These are phyloP conservation scores for Tachina lurida DNA, from an alignment of 2,888 invertebrate genomes.

Conservation along the genomic window DNA sequence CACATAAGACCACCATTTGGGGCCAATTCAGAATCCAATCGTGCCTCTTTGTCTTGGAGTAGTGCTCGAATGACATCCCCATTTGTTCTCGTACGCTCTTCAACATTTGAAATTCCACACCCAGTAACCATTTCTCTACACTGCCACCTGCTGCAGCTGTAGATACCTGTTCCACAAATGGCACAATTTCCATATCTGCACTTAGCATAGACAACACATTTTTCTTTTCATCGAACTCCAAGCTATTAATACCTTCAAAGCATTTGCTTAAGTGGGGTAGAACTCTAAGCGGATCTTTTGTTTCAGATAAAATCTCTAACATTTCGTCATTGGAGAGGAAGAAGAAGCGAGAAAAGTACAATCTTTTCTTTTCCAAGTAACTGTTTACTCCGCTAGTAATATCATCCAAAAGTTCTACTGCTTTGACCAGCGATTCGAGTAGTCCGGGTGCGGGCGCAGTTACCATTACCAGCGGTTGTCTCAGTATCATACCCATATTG, in stretches of 20 bases:
- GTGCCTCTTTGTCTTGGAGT: slow-evolving; percentile 81
- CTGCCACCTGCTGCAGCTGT: slow-evolving; percentile 85
- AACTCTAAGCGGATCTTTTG: slow-evolving; percentile 85
- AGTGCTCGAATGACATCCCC: slow-evolving; percentile 82
- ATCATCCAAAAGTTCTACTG: slow-evolving; percentile 84
- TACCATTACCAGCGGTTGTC: slow-evolving; percentile 83
- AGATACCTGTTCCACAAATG: slow-evolving; percentile 83
- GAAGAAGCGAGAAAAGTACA: slow-evolving; percentile 89
- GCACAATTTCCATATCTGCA: slow-evolving; percentile 85
- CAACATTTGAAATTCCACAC: slow-evolving; percentile 86
- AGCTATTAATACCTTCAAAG: slow-evolving; percentile 87
- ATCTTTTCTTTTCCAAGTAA: slow-evolving; percentile 87
- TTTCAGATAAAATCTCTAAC: slow-evolving; percentile 88
- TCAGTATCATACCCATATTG: slow-evolving; percentile 81
- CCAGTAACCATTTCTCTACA: slow-evolving; percentile 87
- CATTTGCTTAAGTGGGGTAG: slow-evolving; percentile 87
- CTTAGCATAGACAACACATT: slow-evolving; percentile 86
- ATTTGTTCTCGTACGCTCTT: slow-evolving; percentile 84
- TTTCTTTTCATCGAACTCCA: slow-evolving; percentile 83
- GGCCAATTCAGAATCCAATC: slow-evolving; percentile 86
- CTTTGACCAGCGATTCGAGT: slow-evolving; percentile 87
- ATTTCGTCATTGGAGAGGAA: slow-evolving; percentile 90
- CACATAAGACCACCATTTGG: slow-evolving; percentile 86
- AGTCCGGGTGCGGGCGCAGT: slow-evolving; percentile 86
- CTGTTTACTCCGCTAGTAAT: slow-evolving; percentile 86